Evolutionary conservation across 2,888 invertebrate species (phyloP).

Genomic region (Clusia tigrina): DNA sequence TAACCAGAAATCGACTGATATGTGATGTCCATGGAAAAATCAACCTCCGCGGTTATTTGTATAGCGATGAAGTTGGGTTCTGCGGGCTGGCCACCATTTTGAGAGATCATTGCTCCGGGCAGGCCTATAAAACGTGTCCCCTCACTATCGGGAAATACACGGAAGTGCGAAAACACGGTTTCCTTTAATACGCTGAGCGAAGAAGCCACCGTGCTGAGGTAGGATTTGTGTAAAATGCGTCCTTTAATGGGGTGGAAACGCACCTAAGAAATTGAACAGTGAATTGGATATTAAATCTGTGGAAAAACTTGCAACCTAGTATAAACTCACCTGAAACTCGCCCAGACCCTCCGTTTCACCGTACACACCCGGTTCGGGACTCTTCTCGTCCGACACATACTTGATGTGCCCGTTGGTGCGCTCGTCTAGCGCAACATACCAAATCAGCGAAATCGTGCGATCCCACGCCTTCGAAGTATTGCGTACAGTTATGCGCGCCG

Average conservation of each 20-base stretch:
- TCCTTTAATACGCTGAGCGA: slow-evolving; percentile 79
- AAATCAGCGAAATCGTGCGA: slow-evolving; percentile 70
- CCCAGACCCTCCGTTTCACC: slow-evolving; percentile 83
- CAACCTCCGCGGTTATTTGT: slow-evolving; percentile 79
- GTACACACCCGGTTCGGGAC: slow-evolving; percentile 62
- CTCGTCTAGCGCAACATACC: slow-evolving; percentile 85
- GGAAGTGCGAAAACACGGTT: slow-evolving; percentile 75
- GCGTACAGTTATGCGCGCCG: slow-evolving; percentile 77
- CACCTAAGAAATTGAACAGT: slow-evolving; percentile 28
- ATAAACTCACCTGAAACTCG: slow-evolving; percentile 69
- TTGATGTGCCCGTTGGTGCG: slow-evolving; percentile 68
- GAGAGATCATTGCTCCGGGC: slow-evolving; percentile 70
- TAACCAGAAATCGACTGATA: slow-evolving; percentile 79
- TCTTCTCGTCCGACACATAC: slow-evolving; percentile 56
- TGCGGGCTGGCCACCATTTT: slow-evolving; percentile 69
- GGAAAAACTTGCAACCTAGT: neutral
- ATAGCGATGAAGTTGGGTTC: slow-evolving; percentile 80
- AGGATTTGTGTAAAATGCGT: slow-evolving; percentile 74
- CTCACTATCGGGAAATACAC: slow-evolving; percentile 68
- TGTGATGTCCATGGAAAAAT: slow-evolving; percentile 83
- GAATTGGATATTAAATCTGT: too few relatives aligned
- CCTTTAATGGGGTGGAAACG: slow-evolving; percentile 66
- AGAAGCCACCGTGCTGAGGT: slow-evolving; percentile 74
- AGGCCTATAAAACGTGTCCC: slow-evolving; percentile 68
- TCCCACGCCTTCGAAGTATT: slow-evolving; percentile 58